Conservation (phyloP, 2,888 invertebrate species). For the Caenorhabditis sinica region DNA sequence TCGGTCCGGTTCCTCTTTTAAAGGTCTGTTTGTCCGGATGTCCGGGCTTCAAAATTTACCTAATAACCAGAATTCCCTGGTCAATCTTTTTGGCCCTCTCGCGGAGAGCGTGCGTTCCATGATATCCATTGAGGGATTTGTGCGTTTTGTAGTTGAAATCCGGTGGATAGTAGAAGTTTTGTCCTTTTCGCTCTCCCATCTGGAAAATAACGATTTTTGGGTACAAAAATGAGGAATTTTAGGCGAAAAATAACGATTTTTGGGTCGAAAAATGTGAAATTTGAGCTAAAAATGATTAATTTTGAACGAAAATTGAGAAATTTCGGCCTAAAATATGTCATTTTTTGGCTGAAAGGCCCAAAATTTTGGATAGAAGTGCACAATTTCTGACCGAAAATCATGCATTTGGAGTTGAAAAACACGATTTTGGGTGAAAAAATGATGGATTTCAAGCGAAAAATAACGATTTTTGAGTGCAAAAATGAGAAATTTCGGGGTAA, state of each 20-base stretch:
- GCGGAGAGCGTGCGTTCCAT: slow-evolving; percentile 94
- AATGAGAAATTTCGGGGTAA: too few species aligned
- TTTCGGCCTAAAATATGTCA: too few species aligned
- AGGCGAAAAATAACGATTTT: neutral
- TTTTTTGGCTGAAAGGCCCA: too few species aligned
- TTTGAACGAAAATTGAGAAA: too few species aligned
- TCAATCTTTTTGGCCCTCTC: slow-evolving; percentile 97
- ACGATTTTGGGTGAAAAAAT: neutral
- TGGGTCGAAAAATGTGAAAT: neutral
- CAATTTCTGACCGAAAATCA: too few species aligned
- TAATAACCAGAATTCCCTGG: slow-evolving; percentile 94
- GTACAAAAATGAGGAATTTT: neutral
- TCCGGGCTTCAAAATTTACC: too few species aligned
- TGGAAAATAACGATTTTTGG: slow-evolving; percentile 7
- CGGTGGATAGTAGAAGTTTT: slow-evolving; percentile 98
- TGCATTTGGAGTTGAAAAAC: neutral
- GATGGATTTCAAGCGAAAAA: neutral
- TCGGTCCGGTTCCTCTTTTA: too few species aligned
- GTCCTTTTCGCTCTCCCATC: slow-evolving; percentile 95
- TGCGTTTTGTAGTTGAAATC: slow-evolving; percentile 95
- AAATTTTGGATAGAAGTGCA: too few species aligned
- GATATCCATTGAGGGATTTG: slow-evolving; percentile 95
- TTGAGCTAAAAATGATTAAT: neutral
- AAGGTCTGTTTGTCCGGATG: too few species aligned
- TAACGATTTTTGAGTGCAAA: too few species aligned